Evolutionary conservation across 2,113 vertebrate species (phyloP).

Genomic region (Bos javanicus): DNA sequence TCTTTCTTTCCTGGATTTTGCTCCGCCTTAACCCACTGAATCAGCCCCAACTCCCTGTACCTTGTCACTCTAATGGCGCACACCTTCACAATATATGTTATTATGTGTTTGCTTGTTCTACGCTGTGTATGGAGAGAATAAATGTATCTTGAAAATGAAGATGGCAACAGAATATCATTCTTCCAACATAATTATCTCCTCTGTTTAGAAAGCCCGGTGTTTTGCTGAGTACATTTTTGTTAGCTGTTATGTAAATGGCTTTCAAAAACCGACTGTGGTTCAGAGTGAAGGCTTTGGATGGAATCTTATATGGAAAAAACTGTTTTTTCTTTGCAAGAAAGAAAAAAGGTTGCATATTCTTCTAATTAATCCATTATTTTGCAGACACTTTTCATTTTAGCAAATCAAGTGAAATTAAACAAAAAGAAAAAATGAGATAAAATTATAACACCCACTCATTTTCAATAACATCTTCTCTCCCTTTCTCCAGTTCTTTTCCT

Average conservation of each 20-base stretch:
- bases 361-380: conserved; percentile 79
- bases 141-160: conserved; percentile 79
- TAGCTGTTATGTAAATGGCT: conserved; percentile 83
- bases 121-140: conserved; percentile 74
- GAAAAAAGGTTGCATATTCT: conserved; percentile 32
- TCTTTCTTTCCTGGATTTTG: conserved; percentile 58
- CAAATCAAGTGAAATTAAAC: conserved; percentile 76
- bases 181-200: conserved; percentile 78
- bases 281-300: conserved; percentile 74
- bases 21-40: background rate
- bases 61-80: conserved; percentile 51
- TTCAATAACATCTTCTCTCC: conserved; percentile 34
- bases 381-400: conserved; percentile 54
- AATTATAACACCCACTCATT: conserved; percentile 62
- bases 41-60: background rate
- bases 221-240: conserved; percentile 82
- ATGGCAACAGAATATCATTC: conserved; percentile 79
- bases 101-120: conserved; percentile 73
- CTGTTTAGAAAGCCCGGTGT: conserved; percentile 76
- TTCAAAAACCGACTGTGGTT: conserved; percentile 79
- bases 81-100: conserved; percentile 71
- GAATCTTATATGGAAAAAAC: conserved; percentile 53
- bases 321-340: conserved; percentile 29
- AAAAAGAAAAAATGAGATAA: conserved; percentile 59
- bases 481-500: background rate